Evolutionary conservation across 2,113 vertebrate genomes (phyloP).

Genomic region (Etheostoma spectabile): DNA sequence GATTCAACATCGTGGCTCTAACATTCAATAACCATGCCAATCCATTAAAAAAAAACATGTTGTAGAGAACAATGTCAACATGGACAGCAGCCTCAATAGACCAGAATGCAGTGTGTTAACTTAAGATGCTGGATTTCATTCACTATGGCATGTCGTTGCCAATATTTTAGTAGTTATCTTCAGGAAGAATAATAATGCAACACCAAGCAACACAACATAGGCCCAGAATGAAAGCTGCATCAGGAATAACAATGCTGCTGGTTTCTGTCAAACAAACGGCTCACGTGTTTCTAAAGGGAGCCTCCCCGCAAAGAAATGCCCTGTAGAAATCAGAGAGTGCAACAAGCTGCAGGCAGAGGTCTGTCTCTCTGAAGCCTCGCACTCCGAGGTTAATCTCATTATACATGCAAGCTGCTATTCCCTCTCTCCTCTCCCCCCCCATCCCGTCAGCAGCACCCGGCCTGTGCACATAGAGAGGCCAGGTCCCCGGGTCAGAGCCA

Average conservation of each 20-base stretch:
- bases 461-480: neutral
- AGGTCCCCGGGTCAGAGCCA: constrained; percentile 54
- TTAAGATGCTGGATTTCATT: no score
- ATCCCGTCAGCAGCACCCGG: constrained; percentile 18
- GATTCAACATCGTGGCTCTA: neutral
- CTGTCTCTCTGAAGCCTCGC: constrained; percentile 22
- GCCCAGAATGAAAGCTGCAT: neutral
- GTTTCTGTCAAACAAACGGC: neutral
- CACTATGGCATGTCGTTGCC: neutral
- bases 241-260: neutral
- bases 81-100: no score
- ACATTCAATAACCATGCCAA: neutral
- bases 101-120: no score
- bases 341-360: constrained; percentile 22
- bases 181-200: neutral
- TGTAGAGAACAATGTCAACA: no score
- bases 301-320: neutral
- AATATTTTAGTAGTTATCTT: neutral
- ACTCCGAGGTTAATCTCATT: constrained; percentile 61
- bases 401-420: constrained; percentile 52
- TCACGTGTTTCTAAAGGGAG: neutral
- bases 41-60: no score
- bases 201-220: neutral
- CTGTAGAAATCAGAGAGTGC: constrained; percentile 11
- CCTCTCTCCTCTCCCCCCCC: neutral